Base-by-base conservation (phyloP, 2,888 invertebrate genomes). In the Scelioninae gen. 2 region DNA sequence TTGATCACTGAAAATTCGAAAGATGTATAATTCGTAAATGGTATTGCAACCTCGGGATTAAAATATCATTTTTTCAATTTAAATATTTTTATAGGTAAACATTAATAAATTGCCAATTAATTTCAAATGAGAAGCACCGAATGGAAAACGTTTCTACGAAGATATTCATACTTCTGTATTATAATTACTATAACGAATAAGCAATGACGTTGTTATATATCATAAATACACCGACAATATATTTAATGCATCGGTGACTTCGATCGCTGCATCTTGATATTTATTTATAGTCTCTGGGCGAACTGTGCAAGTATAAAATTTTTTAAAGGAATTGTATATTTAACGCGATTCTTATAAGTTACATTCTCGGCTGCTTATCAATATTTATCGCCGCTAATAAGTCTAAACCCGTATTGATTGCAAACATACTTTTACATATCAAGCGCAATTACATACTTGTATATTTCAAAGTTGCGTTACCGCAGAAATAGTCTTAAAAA, bases 301-400 rank as follows among this genome's bases (percentile, higher is more conserved):
- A 9, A 18, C 28, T 10, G 16, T 16, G 28, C 18, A 4, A 25
- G 43, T 64, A 55, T 61, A 64, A 45, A 43, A 64, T 13, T 64
- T 45, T 64, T 45, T 37, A 46, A 28, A 9, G 28, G 43, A 63
- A 25, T 16, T 55, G 43, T 64, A 64, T 53, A 46, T 55, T 64
- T 64, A 55, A 64, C 37, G 46, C 18, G 46, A 55, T 55, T 55
- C 46, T 55, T 55, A 55, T 64, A 46, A 25, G 37, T 64, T 55
- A 46, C 28, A n/a, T n/a, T 55, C 25, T 53, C 22, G 25, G 19
- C 16, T 37, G 35, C 11, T 18, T 11, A 16, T 64, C 15, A 53
- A 64, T 53, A 31, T 64, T 64, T 64, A 19, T 43, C 22, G 37
- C 37, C 48, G 16, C 35, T 15, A 31, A 25, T 25, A 25, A 25